Percentiles rank a stretch among this genome's conserved stretches.
Evolutionary conservation across 2,888 invertebrate species (phyloP).

Genomic region (Cosmopolites sordidus): DNA sequence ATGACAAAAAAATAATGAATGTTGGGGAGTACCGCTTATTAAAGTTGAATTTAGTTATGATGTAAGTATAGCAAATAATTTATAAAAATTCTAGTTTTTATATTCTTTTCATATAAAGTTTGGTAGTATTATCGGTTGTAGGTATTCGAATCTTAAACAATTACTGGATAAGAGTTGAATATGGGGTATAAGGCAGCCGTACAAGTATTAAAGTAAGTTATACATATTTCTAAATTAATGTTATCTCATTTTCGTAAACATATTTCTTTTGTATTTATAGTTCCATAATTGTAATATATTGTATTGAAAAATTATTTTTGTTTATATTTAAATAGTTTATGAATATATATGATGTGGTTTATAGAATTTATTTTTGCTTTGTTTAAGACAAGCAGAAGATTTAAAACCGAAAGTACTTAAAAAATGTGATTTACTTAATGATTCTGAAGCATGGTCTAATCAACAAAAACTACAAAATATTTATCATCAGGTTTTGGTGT

Average conservation of each 20-base stretch:
- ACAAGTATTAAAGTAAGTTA: slow-evolving; percentile 66
- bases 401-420: slow-evolving; percentile 65
- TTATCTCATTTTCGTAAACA: too few relatives aligned
- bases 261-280: background rate
- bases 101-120: too few relatives aligned
- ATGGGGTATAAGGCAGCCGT: slow-evolving; percentile 75
- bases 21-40: too few relatives aligned
- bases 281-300: background rate
- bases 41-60: too few relatives aligned
- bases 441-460: slow-evolving; percentile 46
- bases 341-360: slow-evolving; percentile 7
- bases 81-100: too few relatives aligned
- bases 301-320: too few relatives aligned
- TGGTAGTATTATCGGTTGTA: too few relatives aligned
- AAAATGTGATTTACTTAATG: slow-evolving; percentile 51
- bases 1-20: too few relatives aligned
- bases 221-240: too few relatives aligned
- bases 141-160: too few relatives aligned
- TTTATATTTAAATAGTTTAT: background rate
- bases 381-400: slow-evolving; percentile 66
- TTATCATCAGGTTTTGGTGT: slow-evolving; percentile 69
- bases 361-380: too few relatives aligned
- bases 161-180: slow-evolving; percentile 1
- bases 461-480: slow-evolving; percentile 54
- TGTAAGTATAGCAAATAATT: too few relatives aligned